These are phyloP conservation scores for Calephelis virginiensis DNA, from an alignment of 1,140 invertebrate genomes.

Conservation along the genomic window DNA sequence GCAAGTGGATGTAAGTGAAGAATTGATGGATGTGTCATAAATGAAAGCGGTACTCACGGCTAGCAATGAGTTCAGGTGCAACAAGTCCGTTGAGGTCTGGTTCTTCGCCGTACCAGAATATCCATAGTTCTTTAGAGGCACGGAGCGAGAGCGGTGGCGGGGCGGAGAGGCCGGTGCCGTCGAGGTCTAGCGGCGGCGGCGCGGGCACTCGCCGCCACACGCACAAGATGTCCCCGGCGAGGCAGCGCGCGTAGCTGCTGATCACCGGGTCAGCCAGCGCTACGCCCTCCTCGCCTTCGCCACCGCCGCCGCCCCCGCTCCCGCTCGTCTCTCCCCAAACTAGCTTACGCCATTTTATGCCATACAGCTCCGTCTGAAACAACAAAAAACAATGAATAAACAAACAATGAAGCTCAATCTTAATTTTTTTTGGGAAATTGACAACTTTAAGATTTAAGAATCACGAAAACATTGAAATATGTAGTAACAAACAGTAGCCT, in stretches of 20 bases:
- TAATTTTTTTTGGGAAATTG: background rate
- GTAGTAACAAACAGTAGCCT: too few relatives aligned
- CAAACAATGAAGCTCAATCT: too few relatives aligned
- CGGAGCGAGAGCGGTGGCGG: slow-evolving; percentile 85
- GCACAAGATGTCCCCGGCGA: slow-evolving; percentile 95
- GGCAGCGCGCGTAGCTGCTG: slow-evolving; percentile 94
- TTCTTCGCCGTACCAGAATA: slow-evolving; percentile 99
- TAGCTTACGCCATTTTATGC: slow-evolving; percentile 98
- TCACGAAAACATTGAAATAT: background rate
- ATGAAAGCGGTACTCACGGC: slow-evolving; percentile 81
- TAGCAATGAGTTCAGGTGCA: slow-evolving; percentile 87
- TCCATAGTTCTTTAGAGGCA: slow-evolving; percentile 97
- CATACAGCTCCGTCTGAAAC: slow-evolving; percentile 95
- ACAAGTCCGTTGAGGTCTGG: slow-evolving; percentile 92
- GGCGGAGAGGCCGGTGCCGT: slow-evolving; percentile 80
- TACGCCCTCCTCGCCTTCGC: slow-evolving; percentile 79
- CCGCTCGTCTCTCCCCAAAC: slow-evolving; percentile 87
- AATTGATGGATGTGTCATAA: background rate
- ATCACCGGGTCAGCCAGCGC: slow-evolving; percentile 96
- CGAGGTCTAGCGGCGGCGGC: slow-evolving; percentile 78
- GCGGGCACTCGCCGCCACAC: slow-evolving; percentile 94
- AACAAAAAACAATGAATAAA: background rate
- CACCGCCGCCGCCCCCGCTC: slow-evolving; percentile 78
- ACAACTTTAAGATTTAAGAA: background rate
- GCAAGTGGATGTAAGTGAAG: too few relatives aligned